These are phyloP conservation scores for Cryptocheilus praepositus DNA, from an alignment of 2,888 invertebrate species.

Conservation along the genomic window DNA sequence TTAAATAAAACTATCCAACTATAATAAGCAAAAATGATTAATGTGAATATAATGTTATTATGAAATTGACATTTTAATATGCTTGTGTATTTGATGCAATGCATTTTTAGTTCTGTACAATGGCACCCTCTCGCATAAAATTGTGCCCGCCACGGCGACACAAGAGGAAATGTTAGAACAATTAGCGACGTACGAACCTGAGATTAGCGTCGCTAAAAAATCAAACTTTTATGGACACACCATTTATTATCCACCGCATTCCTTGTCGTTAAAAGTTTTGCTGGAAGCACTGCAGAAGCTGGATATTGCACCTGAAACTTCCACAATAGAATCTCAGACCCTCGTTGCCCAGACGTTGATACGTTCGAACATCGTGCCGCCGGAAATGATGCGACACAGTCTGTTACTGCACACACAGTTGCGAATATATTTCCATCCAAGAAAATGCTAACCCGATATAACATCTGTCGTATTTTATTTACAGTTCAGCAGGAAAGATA, in stretches of 20 bases:
- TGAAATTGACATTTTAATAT: not conserved
- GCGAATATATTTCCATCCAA: not conserved
- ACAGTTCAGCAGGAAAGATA: conserved; percentile 75
- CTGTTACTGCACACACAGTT: conserved; percentile 33
- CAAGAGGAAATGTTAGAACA: conserved; percentile 57
- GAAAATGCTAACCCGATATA: conserved; percentile 7
- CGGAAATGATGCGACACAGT: conserved; percentile 43
- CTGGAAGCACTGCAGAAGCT: conserved; percentile 58
- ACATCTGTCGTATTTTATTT: conserved; percentile 34
- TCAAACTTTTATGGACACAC: conserved; percentile 59
- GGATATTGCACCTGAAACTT: conserved; percentile 55
- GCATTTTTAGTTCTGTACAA: conserved; percentile 69
- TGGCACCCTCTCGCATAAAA: conserved; percentile 63
- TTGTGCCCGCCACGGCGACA: conserved; percentile 30
- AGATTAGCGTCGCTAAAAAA: conserved; percentile 45
- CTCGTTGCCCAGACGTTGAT: conserved; percentile 58
- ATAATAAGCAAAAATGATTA: no score
- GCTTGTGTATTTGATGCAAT: conserved; percentile 7
- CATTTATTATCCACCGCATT: conserved; percentile 63
- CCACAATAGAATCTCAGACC: conserved; percentile 57
- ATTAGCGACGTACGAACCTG: conserved; percentile 61
- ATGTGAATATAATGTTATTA: not conserved
- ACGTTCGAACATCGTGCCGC: conserved; percentile 31
- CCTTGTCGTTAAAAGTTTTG: conserved; percentile 46
- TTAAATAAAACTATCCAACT: no score